A percentile compares a stretch with the other conserved stretches of the same genome.
These are phyloP conservation scores for Plecturocebus donacophilus DNA, from an alignment of 2,113 vertebrate species.

Conservation along the genomic window DNA sequence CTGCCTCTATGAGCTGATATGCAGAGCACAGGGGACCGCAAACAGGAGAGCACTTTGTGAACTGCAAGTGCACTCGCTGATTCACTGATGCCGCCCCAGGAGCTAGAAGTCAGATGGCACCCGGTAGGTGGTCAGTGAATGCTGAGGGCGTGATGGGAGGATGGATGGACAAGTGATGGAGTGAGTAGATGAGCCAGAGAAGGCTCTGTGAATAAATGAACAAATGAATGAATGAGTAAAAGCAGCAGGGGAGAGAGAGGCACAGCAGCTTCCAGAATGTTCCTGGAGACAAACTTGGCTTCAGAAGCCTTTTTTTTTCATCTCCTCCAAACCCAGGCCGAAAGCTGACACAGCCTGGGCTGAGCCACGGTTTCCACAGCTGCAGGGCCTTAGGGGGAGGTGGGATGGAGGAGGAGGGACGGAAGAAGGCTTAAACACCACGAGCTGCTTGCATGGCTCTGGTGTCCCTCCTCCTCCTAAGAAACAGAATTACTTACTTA, in stretches of 20 bases:
- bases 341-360: not conserved
- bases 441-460: not conserved
- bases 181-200: not conserved
- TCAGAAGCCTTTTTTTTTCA: not conserved
- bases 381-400: not conserved
- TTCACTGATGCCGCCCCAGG: rapidly evolving
- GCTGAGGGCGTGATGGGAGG: not conserved
- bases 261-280: too few relatives aligned
- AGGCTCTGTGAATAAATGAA: not conserved
- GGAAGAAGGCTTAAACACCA: not conserved
- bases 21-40: not conserved
- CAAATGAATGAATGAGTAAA: not conserved
- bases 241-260: not conserved
- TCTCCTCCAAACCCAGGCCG: not conserved
- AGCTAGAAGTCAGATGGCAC: not conserved
- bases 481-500: not conserved
- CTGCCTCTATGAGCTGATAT: rapidly evolving
- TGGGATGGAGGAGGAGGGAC: rapidly evolving
- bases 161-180: not conserved
- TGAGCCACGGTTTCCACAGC: not conserved
- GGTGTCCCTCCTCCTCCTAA: not conserved
- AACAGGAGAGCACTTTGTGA: not conserved
- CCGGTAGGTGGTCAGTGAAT: not conserved
- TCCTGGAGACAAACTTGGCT: not conserved
- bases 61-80: rapidly evolving